Percentiles rank a stretch among this genome's conserved stretches.
Evolutionary conservation across 1,140 invertebrate genomes (phyloP).

Genomic region (Cryptotermes secundus): DNA sequence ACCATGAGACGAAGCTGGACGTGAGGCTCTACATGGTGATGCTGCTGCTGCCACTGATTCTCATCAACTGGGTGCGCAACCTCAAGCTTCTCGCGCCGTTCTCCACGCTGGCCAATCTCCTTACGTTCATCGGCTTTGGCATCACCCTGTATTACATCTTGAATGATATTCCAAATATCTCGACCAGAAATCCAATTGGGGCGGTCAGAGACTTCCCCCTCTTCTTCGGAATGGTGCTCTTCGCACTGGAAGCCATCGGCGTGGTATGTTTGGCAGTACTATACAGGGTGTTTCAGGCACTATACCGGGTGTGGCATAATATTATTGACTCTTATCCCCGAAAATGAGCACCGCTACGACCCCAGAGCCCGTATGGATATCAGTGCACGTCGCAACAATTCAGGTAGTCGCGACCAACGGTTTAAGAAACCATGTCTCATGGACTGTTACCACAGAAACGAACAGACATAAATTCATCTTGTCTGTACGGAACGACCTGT

Average conservation of each 20-base stretch:
- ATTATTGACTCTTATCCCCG: too few species aligned
- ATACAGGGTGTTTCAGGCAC: too few species aligned
- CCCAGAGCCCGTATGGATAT: too few species aligned
- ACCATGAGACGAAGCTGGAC: conserved; percentile 44
- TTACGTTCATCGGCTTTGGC: conserved; percentile 62
- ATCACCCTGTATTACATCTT: conserved; percentile 72
- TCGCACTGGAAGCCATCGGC: conserved; percentile 77
- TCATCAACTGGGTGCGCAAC: conserved; percentile 70
- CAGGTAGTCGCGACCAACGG: too few species aligned
- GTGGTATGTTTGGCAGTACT: conserved; percentile 48
- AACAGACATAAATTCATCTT: too few species aligned
- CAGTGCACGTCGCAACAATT: too few species aligned
- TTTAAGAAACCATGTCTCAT: too few species aligned
- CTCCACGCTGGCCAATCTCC: conserved; percentile 69
- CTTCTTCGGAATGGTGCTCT: conserved; percentile 75
- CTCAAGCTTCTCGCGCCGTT: conserved; percentile 72
- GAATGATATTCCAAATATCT: conserved; percentile 52
- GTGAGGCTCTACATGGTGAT: conserved; percentile 63
- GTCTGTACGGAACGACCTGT: too few species aligned
- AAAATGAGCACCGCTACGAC: too few species aligned
- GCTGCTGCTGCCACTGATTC: conserved; percentile 65
- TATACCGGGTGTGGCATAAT: too few species aligned
- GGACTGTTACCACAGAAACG: too few species aligned
- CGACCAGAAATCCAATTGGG: conserved; percentile 52
- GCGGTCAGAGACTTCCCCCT: conserved; percentile 51